Percentiles rank a stretch among this genome's conserved stretches.
Conservation (phyloP, 37 sponge, comb jelly and placozoan species). For the Spongia lamella region DNA sequence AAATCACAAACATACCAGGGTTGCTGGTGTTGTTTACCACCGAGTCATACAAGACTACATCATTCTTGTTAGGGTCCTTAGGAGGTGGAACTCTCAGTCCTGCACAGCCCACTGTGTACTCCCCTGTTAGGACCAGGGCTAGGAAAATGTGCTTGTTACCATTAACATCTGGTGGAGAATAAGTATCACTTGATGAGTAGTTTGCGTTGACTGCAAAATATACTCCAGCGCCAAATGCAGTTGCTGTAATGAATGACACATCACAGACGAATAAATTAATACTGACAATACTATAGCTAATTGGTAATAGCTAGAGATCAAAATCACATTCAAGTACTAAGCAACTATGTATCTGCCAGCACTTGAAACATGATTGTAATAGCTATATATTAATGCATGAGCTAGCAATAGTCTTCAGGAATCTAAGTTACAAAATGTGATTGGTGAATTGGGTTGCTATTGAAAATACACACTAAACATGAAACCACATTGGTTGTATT, state of each 20-base stretch:
- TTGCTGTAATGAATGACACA: not conserved
- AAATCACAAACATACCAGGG: constrained; percentile 24
- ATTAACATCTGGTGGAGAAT: constrained; percentile 3
- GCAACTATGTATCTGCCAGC: too few species aligned
- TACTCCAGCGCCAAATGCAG: constrained; percentile 1
- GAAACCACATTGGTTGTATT: too few species aligned
- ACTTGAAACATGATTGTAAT: too few species aligned
- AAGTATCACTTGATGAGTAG: not conserved
- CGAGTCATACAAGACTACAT: constrained; percentile 16
- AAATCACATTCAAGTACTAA: too few species aligned
- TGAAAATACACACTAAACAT: too few species aligned
- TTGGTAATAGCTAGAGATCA: too few species aligned
- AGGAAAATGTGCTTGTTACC: constrained; percentile 13
- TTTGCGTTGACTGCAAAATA: constrained; percentile 19
- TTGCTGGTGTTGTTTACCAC: constrained; percentile 4
- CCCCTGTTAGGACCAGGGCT: constrained; percentile 13
- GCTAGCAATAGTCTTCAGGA: too few species aligned
- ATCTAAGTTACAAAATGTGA: too few species aligned
- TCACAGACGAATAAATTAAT: too few species aligned
- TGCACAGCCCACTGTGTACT: constrained; percentile 5
- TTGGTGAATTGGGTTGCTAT: too few species aligned
- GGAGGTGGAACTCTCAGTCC: constrained; percentile 9
- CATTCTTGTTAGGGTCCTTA: not conserved
- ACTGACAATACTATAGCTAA: too few species aligned
- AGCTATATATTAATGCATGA: too few species aligned